Base-by-base conservation (phyloP, 1,140 invertebrate genomes). In the Daktulosphaira vitifoliae region DNA sequence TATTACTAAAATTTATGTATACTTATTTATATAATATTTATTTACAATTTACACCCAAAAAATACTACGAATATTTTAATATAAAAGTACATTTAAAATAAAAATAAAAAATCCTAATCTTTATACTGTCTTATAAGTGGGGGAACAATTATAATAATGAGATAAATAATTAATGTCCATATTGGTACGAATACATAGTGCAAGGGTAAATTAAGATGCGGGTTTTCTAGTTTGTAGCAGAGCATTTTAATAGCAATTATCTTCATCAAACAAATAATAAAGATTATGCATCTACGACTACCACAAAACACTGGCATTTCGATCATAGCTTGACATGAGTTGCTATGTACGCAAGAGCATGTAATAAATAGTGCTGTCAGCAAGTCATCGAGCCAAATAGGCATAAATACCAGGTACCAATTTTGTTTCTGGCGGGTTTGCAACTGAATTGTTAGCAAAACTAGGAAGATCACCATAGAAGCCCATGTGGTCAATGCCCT, bases 321-420 rank as follows among this genome's bases (percentile, higher is more conserved):
- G 11, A 25, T 48, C 42, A 48, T 46, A 6, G 56, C n/a, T 11
- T 48, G 42, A n/a, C 56, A 62, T 13, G 56, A 48, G 16, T 62
- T 62, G 56, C 56, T 62, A 11, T 46, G 39, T 39, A 62, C 42
- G 26, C 56, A 62, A 2, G 56, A 48, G 18, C 56, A 62, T 15
- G 46, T 62, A 18, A 62, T 62, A 16, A 62, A 62, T 16, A 62
- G 42, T 1, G 56, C 56, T 9, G 56, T 62, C 0, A 62, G 56
- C 25, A 42, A 16, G 13, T 62, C 56, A 42, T 62, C 56, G n/a
- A 62, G n/a, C 56, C 56, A 62, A 18, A 62, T 62, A 16, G 56
- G 56, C 56, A 62, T 62, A 39, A 62, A 62, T 48, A 62, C 46
- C 25, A 62, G 25, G 15, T 62, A 62, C 56, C 56, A 62, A 3